phyloP scores from a whole-genome alignment of 2,113 vertebrate genomes.

The Boleophthalmus pectinirostris region DNA sequence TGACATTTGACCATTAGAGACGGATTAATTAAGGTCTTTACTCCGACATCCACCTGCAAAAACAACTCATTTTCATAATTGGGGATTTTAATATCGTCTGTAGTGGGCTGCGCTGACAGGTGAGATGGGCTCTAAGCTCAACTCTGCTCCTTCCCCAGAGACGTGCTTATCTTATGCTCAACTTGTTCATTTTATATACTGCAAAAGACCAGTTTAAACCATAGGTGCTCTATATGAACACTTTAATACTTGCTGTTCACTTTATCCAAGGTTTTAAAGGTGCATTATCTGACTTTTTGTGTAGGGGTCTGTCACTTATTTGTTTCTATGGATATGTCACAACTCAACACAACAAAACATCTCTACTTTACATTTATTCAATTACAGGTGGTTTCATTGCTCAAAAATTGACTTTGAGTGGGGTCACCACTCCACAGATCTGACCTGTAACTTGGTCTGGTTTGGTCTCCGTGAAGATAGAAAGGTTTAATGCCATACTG shows the following conservation, averaged over 20 bases:
- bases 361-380: too few species aligned
- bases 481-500: too few species aligned
- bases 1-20: conserved; percentile 56
- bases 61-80: conserved; percentile 57
- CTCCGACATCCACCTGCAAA: conserved; percentile 52
- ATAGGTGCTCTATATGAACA: conserved; percentile 13
- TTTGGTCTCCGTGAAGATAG: too few species aligned
- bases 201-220: conserved; percentile 24
- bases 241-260: conserved; percentile 18
- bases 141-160: conserved; percentile 15
- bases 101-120: conserved; percentile 39
- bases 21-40: conserved; percentile 62
- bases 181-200: conserved; percentile 21
- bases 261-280: conserved; percentile 11
- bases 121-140: conserved; percentile 31
- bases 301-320: too few species aligned
- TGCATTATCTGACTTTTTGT: too few species aligned
- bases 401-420: too few species aligned
- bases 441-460: too few species aligned
- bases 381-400: too few species aligned
- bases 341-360: not conserved
- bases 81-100: conserved; percentile 56
- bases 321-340: too few species aligned
- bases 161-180: conserved; percentile 23
- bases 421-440: too few species aligned